phyloP scores from a whole-genome alignment of 2,113 vertebrate species.

The Nycticorax nycticorax region DNA sequence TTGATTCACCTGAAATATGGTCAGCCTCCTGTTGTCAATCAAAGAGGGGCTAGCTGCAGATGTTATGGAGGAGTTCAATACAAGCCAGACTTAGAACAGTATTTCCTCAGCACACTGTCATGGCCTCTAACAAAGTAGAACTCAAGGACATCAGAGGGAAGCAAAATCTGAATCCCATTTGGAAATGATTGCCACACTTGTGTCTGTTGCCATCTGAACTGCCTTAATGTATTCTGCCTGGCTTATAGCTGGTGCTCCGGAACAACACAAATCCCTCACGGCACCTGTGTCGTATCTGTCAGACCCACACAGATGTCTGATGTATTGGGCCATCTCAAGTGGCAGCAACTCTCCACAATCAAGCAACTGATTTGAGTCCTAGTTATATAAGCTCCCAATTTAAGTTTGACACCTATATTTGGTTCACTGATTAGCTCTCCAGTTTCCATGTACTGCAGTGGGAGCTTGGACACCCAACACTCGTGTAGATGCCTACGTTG shows the following conservation, averaged over 20 bases:
- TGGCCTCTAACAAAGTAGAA: not conserved
- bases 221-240: not conserved
- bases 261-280: not conserved
- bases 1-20: not conserved
- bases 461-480: not conserved
- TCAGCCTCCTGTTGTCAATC: not conserved
- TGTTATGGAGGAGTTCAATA: not conserved
- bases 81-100: not conserved
- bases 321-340: not conserved
- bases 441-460: not conserved
- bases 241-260: not conserved
- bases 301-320: slow-evolving; percentile 43
- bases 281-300: slow-evolving; percentile 45
- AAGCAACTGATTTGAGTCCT: not conserved
- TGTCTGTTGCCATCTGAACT: not conserved
- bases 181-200: not conserved
- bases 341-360: slow-evolving; percentile 13
- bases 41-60: not conserved
- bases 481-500: not conserved
- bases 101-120: not conserved
- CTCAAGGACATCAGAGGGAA: not conserved
- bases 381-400: slow-evolving; percentile 38
- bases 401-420: slow-evolving; percentile 29
- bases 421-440: not conserved
- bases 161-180: not conserved